phyloP scores from a whole-genome alignment of 2,113 vertebrate genomes.

The Eptesicus fuscus region DNA sequence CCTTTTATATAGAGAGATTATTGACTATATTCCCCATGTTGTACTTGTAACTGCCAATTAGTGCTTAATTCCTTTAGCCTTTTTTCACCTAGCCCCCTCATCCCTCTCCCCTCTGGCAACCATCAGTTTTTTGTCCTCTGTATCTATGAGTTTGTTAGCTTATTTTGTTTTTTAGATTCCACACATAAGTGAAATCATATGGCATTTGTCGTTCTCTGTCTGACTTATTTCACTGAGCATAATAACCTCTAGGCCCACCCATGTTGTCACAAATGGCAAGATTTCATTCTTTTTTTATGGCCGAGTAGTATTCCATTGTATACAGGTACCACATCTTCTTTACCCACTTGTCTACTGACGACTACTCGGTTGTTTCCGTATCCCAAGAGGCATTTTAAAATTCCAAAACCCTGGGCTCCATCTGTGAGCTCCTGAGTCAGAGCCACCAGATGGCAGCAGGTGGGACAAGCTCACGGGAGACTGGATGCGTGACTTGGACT shows the following conservation, averaged over 20 bases:
- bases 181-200: neutral
- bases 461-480: neutral
- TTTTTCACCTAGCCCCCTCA: neutral
- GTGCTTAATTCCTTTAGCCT: neutral
- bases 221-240: neutral
- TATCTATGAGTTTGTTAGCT: neutral
- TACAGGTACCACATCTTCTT: neutral
- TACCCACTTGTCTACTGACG: neutral
- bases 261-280: neutral
- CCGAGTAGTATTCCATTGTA: neutral
- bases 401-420: neutral
- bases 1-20: too few species aligned
- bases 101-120: neutral
- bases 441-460: fast-evolving
- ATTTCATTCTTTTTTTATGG: neutral
- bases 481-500: neutral
- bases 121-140: neutral
- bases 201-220: neutral
- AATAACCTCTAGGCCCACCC: neutral
- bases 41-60: neutral
- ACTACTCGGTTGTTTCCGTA: neutral
- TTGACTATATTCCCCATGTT: neutral
- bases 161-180: neutral
- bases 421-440: neutral
- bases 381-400: neutral